Evolutionary conservation across 2,888 invertebrate species (phyloP), one percentile per base, ranked within the genome.

Genomic region (Agriopis aurantiaria): DNA sequence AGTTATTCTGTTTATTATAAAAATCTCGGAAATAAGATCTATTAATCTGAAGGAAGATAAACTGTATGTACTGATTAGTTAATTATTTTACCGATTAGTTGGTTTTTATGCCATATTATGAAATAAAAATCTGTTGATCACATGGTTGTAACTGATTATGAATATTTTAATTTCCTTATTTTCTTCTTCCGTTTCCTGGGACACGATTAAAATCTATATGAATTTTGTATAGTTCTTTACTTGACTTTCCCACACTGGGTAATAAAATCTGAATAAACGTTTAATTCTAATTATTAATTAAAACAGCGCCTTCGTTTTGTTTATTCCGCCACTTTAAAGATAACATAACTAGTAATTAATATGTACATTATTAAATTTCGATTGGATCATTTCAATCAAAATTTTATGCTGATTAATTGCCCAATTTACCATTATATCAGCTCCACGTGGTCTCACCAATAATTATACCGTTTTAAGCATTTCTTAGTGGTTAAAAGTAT

Each of bases 191-290:
- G 66, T 58, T 70, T 70, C 70, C 66, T 65, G 51, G 41, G 51
- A 52, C 6, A 46, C 23, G 49, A 51, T 62, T 43, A 45, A 14
- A 11, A 58, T 58, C 61, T 60, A 45, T 46, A 40, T 10, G 53
- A 43, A 33, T 56, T 56, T 52, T 53, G 63, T 63, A 48, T 57
- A 43, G 59, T 51, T 57, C 12, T 8, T 55, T 56, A 41, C 12
- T 51, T 46, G 55, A 62, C 65, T 67, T 71, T 71, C 70, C 70
- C 70, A 71, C 70, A 63, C 59, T 67, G 3, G n/a, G 70, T 33
- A 71, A 71, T 71, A 67, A 70, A 69, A 71, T 67, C 55, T 71
- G 45, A 51, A 62, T 46, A 65, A 62, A 3, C 49, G 48, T 58
- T 65, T 33, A 58, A 65, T 62, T 51, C 49, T 45, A 60, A 51